Conservation (phyloP, 2,888 invertebrate genomes). For the Eurytoma adleriae region DNA sequence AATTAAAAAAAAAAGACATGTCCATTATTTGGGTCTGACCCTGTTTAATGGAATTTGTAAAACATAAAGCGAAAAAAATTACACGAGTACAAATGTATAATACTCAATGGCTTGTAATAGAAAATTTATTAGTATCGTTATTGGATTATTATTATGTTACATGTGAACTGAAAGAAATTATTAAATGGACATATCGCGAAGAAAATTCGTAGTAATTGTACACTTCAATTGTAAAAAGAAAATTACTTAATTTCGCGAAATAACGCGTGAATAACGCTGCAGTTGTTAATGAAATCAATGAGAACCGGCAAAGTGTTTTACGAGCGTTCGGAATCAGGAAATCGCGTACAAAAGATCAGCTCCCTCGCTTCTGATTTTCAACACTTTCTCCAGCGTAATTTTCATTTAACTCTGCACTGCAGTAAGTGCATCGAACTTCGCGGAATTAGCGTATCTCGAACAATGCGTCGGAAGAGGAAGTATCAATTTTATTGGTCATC, state of each 20-base stretch:
- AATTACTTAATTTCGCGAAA: constrained; percentile 51
- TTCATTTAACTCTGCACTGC: background rate
- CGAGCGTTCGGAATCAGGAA: constrained; percentile 24
- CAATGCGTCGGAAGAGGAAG: constrained; percentile 55
- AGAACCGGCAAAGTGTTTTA: background rate
- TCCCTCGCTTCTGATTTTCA: constrained; percentile 51
- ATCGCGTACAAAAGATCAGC: constrained; percentile 49
- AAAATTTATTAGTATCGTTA: too few species aligned
- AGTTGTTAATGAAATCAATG: background rate
- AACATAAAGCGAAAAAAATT: too few species aligned
- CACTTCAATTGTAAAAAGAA: constrained; percentile 28
- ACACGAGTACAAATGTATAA: too few species aligned
- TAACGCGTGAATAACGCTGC: constrained; percentile 1
- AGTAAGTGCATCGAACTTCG: background rate
- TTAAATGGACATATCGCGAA: too few species aligned
- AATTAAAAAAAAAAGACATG: too few species aligned
- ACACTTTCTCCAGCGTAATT: constrained; percentile 54
- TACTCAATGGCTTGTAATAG: too few species aligned
- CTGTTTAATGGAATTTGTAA: too few species aligned
- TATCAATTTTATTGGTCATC: constrained; percentile 55
- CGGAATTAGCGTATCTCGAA: constrained; percentile 26
- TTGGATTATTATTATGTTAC: too few species aligned
- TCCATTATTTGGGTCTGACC: too few species aligned
- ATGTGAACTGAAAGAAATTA: too few species aligned
- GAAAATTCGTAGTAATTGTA: background rate